Percentiles rank a stretch among this genome's conserved stretches.
Conservation (phyloP, 1,140 invertebrate species). For the Drosophila subobscura region DNA sequence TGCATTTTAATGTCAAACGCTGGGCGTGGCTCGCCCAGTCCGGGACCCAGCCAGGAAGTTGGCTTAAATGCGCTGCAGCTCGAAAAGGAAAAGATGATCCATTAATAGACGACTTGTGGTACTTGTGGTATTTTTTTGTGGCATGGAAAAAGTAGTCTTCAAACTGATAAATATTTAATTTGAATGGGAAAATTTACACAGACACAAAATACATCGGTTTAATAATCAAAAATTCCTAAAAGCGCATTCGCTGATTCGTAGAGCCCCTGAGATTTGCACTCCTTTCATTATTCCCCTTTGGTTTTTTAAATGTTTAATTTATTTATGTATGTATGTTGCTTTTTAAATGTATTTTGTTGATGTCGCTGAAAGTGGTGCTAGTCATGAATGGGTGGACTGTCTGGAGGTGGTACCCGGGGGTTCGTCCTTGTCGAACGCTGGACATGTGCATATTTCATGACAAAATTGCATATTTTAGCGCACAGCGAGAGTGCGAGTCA, state of each 20-base stretch:
- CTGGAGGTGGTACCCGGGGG: not conserved
- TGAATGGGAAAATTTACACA: not conserved
- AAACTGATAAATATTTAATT: not conserved
- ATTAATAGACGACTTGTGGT: not conserved
- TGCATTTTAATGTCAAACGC: constrained; percentile 60
- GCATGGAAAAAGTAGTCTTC: not conserved
- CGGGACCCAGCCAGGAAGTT: not conserved
- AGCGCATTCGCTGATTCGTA: constrained; percentile 28
- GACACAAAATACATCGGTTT: not conserved
- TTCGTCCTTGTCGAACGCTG: constrained; percentile 55
- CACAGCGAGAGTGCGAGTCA: constrained; percentile 48
- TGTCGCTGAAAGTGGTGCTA: constrained; percentile 26
- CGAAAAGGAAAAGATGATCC: too few species aligned
- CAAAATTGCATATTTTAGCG: constrained; percentile 75
- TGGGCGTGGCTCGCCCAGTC: not conserved
- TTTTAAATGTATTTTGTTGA: constrained; percentile 58
- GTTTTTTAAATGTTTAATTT: constrained; percentile 68
- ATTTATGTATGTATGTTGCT: constrained; percentile 61
- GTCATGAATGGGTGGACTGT: constrained; percentile 9
- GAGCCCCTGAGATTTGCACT: constrained; percentile 1
- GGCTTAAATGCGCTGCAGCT: constrained; percentile 2
- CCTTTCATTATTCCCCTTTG: constrained; percentile 46
- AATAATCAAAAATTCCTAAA: not conserved
- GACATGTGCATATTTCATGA: constrained; percentile 79
- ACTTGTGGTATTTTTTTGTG: not conserved